Conservation (phyloP, 2,888 invertebrate species). For the Cephus rjabovi region DNA sequence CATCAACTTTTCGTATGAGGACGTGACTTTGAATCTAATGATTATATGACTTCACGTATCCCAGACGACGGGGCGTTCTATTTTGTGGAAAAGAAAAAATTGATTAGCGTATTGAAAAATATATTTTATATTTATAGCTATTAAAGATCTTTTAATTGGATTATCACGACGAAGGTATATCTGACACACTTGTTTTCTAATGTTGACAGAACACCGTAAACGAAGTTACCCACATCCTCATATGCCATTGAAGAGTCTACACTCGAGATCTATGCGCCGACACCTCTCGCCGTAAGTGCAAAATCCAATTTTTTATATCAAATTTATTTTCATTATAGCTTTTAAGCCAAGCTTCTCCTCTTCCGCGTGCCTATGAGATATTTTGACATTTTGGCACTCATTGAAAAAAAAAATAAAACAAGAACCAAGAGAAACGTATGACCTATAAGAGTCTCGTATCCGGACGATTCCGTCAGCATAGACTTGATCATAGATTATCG, state of each 20-base stretch:
- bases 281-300: slow-evolving; percentile 65
- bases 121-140: neutral
- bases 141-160: neutral
- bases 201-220: slow-evolving; percentile 72
- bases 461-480: too few species aligned
- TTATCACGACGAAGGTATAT: neutral
- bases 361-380: too few species aligned
- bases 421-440: too few species aligned
- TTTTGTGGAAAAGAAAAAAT: too few species aligned
- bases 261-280: slow-evolving; percentile 71
- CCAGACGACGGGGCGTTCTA: too few species aligned
- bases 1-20: neutral
- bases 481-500: too few species aligned
- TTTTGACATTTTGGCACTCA: too few species aligned
- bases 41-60: neutral
- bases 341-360: too few species aligned
- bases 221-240: slow-evolving; percentile 75
- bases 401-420: too few species aligned
- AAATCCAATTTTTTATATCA: neutral
- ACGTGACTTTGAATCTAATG: neutral
- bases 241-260: slow-evolving; percentile 71
- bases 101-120: too few species aligned
- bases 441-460: too few species aligned
- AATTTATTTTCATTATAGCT: neutral
- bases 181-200: neutral